Base-by-base conservation (phyloP, 2,888 invertebrate genomes). In the Scelioninae gen. 1 region DNA sequence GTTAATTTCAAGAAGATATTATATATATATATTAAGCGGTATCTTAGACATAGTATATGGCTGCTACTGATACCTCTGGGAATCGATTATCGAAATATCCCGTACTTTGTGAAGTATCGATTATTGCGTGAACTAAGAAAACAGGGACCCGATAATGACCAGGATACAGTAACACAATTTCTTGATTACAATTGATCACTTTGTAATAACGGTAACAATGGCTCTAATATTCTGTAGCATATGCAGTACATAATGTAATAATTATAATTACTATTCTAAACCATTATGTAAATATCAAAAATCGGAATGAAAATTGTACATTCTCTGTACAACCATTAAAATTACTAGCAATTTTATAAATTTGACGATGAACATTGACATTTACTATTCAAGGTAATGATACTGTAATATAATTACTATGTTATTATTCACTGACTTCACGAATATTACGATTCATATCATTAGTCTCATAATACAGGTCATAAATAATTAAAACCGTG, bases 51-150 rank as follows among this genome's bases (percentile, higher is more conserved):
- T 49, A 65, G 65, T 65, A 65, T 65, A 66, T 34, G 65, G 60
- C 53, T 69, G 65, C 43, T 60, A 56, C 23, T 23, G 66, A 53
- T 79, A 66, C 79, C 34, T 16, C 9, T 23, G 53, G 62, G 68
- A 68, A 80, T 80, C 74, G 80, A 74, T 74, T 68, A 72, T 63
- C 68, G 55, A 55, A 74, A 49, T 80, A 65, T 58, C 51, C 62
- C 7, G 62, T 31, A 71, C 68, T 80, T 62, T 40, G 47, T 38
- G 16, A 74, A 74, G 62, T 80, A 80, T 80, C 62, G 80, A 80
- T 80, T 79, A 69, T 65, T 72, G 60, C 60, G 66, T 31, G 60
- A 79, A 47, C 72, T 58, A 66, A 72, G 72, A 66, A 79, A 79
- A 60, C 51, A 45, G 38, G 23, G 55, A 66, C 10, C 31, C 65